Base-by-base conservation (phyloP, 2,113 vertebrate genomes). In the Saiga tatarica region DNA sequence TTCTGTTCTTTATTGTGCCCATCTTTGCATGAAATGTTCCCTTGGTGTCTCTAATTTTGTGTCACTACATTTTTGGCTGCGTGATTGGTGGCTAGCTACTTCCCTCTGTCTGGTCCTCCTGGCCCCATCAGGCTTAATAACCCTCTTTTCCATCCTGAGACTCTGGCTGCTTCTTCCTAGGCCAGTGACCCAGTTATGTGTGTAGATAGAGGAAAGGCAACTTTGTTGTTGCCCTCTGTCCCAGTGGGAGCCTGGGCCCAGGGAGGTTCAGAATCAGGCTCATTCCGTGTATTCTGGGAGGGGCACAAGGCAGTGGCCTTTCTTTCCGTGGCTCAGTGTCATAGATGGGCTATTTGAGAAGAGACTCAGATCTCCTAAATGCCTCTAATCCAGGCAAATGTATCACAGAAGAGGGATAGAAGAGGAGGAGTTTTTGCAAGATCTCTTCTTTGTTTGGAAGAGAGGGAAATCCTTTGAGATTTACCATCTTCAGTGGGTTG, bases 91-190 rank as follows among this genome's bases (percentile, higher is more conserved):
- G 7, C 2, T 47, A 13, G 14, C n/a, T 8, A 25, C 4, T 47
- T 4, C 21, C 30, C 78, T 33, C 1, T 2, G 3, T 74, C 42
- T 86, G 30, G 10, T 23, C 23, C 2, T 2, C 6, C 45, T 33
- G 9, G 5, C 9, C 25, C 30, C 13, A 12, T 1, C 1, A 13
- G 5, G 6, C 9, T 59, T 79, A 13, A 3, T 11, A 13, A 4
- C 33, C 16, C 17, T 36, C 2, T 59, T 55, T 25, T 2, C 15
- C 39, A 64, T 50, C 2, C 13, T 36, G 39, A 84, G 33, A 42
- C 9, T 19, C 12, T 21, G 26, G 9, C 25, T 15, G 12, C 23
- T 5, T 26, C 36, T 85, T 39, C 9, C 14, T 39, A 21, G 52
- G 57, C 5, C 39, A 59, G 21, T 79, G 42, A 55, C 8, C 6